A percentile compares a stretch with the other conserved stretches of the same genome.
phyloP scores from a whole-genome alignment of 2,888 invertebrate species.

The Acronicta psi region DNA sequence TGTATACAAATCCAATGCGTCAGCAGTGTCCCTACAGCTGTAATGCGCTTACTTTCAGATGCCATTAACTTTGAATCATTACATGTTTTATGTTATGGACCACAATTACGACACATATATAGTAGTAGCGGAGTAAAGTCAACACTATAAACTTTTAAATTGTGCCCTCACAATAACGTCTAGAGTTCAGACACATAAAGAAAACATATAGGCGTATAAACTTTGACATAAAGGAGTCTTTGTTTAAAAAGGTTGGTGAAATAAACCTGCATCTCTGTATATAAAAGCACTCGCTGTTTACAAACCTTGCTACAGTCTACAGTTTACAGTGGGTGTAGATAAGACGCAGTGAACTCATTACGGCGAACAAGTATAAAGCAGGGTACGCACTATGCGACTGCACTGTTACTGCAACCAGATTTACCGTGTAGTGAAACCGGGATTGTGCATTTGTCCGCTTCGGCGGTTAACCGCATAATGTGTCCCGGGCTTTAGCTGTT shows the following conservation, averaged over 20 bases:
- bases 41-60: constrained; percentile 57
- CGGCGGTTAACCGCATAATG: constrained; percentile 18
- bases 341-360: constrained; percentile 35
- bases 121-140: constrained; percentile 19
- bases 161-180: constrained; percentile 22
- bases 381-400: constrained; percentile 26
- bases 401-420: constrained; percentile 21
- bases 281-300: constrained; percentile 21
- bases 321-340: constrained; percentile 20
- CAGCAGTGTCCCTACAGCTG: too few species aligned
- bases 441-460: constrained; percentile 16
- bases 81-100: constrained; percentile 36
- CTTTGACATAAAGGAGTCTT: constrained; percentile 32
- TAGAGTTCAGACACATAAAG: constrained; percentile 27
- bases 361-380: constrained; percentile 31
- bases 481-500: constrained; percentile 31
- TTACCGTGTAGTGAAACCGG: constrained; percentile 5
- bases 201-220: constrained; percentile 26
- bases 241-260: constrained; percentile 33
- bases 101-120: constrained; percentile 33
- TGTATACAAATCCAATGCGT: too few species aligned
- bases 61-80: constrained; percentile 41
- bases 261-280: constrained; percentile 25
- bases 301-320: constrained; percentile 13
- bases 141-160: constrained; percentile 34